Percentiles rank a stretch among this genome's conserved stretches.
phyloP scores from a whole-genome alignment of 2,797 vertebrate species.

The Lutra lutra region DNA sequence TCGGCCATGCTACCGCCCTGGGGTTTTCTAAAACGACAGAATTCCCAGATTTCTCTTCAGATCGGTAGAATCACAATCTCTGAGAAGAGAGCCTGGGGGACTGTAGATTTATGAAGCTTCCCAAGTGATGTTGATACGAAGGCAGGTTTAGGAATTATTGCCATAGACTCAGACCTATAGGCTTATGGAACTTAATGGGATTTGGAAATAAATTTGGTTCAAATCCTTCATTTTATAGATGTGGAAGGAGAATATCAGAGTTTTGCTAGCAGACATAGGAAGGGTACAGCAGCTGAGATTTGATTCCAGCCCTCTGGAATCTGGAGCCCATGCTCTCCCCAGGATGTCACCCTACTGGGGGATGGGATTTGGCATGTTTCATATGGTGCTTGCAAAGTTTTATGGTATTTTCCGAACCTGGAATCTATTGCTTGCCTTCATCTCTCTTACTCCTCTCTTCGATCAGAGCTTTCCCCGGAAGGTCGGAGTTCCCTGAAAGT shows the following conservation, averaged over 20 bases:
- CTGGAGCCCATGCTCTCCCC: background rate
- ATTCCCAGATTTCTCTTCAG: background rate
- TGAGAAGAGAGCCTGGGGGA: background rate
- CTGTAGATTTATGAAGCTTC: background rate
- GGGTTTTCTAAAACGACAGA: background rate
- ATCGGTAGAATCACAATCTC: background rate
- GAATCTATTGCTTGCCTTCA: background rate
- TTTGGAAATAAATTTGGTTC: background rate
- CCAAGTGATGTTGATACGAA: background rate
- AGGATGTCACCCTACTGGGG: background rate
- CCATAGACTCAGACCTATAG: background rate
- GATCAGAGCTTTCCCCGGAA: background rate
- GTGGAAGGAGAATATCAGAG: background rate
- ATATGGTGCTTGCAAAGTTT: background rate
- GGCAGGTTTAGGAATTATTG: background rate
- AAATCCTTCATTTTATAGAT: background rate
- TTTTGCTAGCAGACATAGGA: background rate
- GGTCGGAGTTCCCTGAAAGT: background rate
- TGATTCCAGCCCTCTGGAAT: background rate
- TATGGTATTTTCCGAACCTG: background rate
- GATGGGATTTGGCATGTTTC: background rate
- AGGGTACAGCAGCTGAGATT: background rate
- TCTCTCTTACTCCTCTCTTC: background rate
- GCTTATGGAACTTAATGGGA: background rate
- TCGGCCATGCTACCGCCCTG: slow-evolving; percentile 78